Evolutionary conservation across 2,113 vertebrate genomes (phyloP).

Genomic region (Cacatua alba): DNA sequence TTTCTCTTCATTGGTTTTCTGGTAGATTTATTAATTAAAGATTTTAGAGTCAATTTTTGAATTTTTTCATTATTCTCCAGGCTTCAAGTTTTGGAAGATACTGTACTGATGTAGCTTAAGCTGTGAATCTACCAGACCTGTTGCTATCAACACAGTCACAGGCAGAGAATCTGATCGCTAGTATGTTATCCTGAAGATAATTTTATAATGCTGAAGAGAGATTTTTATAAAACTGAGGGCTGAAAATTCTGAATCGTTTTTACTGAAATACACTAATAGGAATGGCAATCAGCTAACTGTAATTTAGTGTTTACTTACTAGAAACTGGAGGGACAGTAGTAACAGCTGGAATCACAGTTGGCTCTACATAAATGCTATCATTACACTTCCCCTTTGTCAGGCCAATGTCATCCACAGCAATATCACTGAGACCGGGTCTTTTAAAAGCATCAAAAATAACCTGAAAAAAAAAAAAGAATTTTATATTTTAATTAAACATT

Average conservation of each 20-base stretch:
- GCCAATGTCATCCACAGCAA: conserved; percentile 89
- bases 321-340: conserved; percentile 69
- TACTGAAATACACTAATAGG: not conserved
- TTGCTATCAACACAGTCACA: not conserved
- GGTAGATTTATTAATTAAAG: not conserved
- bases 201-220: not conserved
- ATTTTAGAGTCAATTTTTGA: not conserved
- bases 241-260: not conserved
- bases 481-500: not conserved
- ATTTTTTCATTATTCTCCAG: not conserved
- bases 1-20: not conserved
- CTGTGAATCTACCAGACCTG: not conserved
- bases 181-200: not conserved
- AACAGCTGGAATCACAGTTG: conserved; percentile 79
- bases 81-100: not conserved
- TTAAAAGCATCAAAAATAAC: conserved; percentile 86
- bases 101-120: not conserved
- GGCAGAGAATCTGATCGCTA: not conserved
- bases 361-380: conserved; percentile 77
- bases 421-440: conserved; percentile 71
- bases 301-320: conserved; percentile 72
- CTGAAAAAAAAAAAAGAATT: conserved; percentile 62
- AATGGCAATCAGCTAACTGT: not conserved
- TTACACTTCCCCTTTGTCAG: conserved; percentile 79
- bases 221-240: not conserved